Evolutionary conservation across 1,140 invertebrate genomes (phyloP), one percentile per base, ranked within the genome.

Genomic region (Copidosoma floridanum): DNA sequence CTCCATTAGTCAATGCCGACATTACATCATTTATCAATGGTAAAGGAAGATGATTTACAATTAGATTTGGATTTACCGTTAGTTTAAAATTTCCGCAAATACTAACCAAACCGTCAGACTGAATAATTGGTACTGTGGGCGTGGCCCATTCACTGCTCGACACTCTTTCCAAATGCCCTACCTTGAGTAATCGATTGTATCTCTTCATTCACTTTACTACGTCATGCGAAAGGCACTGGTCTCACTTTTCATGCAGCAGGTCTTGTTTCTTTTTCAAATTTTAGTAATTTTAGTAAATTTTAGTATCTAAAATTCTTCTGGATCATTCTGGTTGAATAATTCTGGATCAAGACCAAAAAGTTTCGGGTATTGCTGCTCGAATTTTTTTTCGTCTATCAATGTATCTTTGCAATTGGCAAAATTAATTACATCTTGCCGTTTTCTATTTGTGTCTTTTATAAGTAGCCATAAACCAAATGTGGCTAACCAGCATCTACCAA

Each of bases 71-170:
- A 41, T 23, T 61, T 54, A 7, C 58, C 57, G 58, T 61, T 57
- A 40, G 29, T 37, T 27, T 41, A 57, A 24, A 60, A 57, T 60
- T 61, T 47, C 71, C 82, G 37, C 52, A 54, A 12, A 81, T 54
- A n/a, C 77, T 60, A 35, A 80, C 57, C 3, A 58, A 60, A 7
- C 71, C 69, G 57, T 76, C 61, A n/a, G n/a, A n/a, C 63, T 80
- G 79, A 27, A 73, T 62, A 1, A 80, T 71, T 6, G 71, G 66
- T 1, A 82, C 79, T 6, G 82, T 67, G 0, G 77, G 79, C 7
- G 74, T 70, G 10, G 74, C 76, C 71, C 77, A 82, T 40, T 75
- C 68, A 8, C 70, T 67, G 54, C 70, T 61, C 8, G 63, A 38
- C 7, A 63, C 57, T 14, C 48, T 47, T 57, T 32, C 12, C 26